Evolutionary conservation across 2,113 vertebrate genomes (phyloP).

Genomic region (Rhynchomys soricoides): DNA sequence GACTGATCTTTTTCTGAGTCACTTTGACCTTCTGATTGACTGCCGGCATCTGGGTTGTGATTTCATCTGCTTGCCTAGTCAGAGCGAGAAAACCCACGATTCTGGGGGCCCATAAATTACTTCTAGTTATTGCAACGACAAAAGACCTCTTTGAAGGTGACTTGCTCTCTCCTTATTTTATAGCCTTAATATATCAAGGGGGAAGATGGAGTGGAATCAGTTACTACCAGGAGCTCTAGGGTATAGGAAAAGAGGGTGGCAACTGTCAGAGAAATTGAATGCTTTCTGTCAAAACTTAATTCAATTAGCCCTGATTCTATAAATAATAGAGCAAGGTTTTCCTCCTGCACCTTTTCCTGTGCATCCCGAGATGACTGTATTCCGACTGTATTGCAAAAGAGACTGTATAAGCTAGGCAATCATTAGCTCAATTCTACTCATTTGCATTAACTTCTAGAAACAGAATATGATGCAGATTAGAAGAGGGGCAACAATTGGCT

Average conservation of each 20-base stretch:
- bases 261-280: constrained; percentile 88
- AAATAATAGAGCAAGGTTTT: constrained; percentile 78
- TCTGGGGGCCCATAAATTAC: constrained; percentile 83
- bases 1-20: constrained; percentile 47
- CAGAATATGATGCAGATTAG: background rate
- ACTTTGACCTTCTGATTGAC: constrained; percentile 59
- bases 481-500: background rate
- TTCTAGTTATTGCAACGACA: constrained; percentile 88
- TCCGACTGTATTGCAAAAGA: constrained; percentile 55
- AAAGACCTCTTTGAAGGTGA: constrained; percentile 91
- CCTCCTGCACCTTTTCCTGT: background rate
- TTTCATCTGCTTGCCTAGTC: constrained; percentile 80
- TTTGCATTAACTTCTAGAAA: constrained; percentile 71
- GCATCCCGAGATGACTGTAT: constrained; percentile 68
- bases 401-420: constrained; percentile 73
- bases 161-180: constrained; percentile 91
- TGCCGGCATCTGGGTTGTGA: constrained; percentile 77
- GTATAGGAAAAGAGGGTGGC: constrained; percentile 81
- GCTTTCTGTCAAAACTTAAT: constrained; percentile 90
- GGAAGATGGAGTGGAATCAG: constrained; percentile 77
- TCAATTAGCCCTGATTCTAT: constrained; percentile 88
- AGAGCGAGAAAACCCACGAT: constrained; percentile 87
- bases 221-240: constrained; percentile 77
- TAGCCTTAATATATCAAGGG: constrained; percentile 89
- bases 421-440: constrained; percentile 78